Evolutionary conservation across 2,113 vertebrate species (phyloP), one percentile per base, ranked within the genome.

Genomic region (Chaetorhynchus papuensis): DNA sequence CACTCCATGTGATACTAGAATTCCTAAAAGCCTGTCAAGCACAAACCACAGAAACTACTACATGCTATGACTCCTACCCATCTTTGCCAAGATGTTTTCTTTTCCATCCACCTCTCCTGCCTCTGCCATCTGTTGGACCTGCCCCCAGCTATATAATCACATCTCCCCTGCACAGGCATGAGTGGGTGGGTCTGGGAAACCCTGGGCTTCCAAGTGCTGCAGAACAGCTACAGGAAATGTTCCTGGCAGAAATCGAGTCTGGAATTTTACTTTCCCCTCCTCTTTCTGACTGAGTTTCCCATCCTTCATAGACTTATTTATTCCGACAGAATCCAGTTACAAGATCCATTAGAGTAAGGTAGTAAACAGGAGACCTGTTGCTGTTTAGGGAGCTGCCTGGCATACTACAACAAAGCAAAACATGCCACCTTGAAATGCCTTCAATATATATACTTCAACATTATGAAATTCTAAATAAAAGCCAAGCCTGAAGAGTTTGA

Each of bases 401-500:
- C 5, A 5, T 21, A 44, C 64, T 41, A 60, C 63, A 66, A 50
- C 61, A 59, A 74, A 27, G 68, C 30, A 85, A 89, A 95, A 63
- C 59, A 78, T 9, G 42, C 22, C 64, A 80, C 54, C 54, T 70
- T n/a, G 66, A 66, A 72, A 76, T 19, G 77, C 33, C 59, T 77
- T 35, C 20, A 54, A 49, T 80, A 57, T 18, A 87, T 20, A 66
- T 13, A 63, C 19, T 31, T 56, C 66, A 59, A 54, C 35, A 47
- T 44, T 70, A 39, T 15, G 59, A 80, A 95, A 90, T 66, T 21
- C 78, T 61, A 95, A 96, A 93, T 83, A 86, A 86, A 92, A 83
- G 56, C 9, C 6, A 77, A 83, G 89, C 35, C 78, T 88, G 79
- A 93, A 74, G 70, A 7, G 2, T 90, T 83, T 69, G 74, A 89